Evolutionary conservation across 1,140 invertebrate species (phyloP).

Genomic region (Drosophila kurseongensis): DNA sequence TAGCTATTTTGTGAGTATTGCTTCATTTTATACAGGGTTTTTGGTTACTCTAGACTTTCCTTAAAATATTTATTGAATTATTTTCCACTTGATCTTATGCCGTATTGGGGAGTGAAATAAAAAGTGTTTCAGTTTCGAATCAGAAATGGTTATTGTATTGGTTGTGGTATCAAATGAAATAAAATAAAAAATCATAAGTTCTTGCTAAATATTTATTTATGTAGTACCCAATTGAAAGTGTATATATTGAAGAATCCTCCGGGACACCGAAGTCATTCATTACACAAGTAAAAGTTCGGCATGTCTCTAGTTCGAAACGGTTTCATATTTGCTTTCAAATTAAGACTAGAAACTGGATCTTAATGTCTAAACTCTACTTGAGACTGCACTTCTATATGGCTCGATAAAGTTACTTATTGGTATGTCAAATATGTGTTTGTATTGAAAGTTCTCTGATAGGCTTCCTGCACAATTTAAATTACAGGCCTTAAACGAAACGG

Average conservation of each 20-base stretch:
- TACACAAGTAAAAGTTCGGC: constrained; percentile 38
- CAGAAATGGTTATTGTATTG: constrained; percentile 61
- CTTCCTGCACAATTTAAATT: background rate
- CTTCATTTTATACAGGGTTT: constrained; percentile 82
- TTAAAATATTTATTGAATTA: constrained; percentile 37
- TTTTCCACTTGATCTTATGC: constrained; percentile 54
- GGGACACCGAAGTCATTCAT: constrained; percentile 40
- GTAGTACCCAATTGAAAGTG: constrained; percentile 37
- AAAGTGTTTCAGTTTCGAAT: constrained; percentile 51
- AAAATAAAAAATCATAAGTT: constrained; percentile 66
- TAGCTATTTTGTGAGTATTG: constrained; percentile 84
- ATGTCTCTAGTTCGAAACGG: constrained; percentile 18
- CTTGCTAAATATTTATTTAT: constrained; percentile 55
- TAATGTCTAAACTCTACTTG: constrained; percentile 30
- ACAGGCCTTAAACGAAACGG: constrained; percentile 15
- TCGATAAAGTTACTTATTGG: constrained; percentile 22
- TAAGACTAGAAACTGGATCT: constrained; percentile 51
- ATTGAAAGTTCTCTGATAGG: background rate
- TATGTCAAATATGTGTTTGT: constrained; percentile 1
- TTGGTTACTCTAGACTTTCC: constrained; percentile 49
- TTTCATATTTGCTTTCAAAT: constrained; percentile 23
- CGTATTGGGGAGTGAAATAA: constrained; percentile 15
- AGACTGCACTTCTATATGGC: constrained; percentile 23
- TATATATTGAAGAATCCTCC: constrained; percentile 48
- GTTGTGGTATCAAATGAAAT: constrained; percentile 52